Base-by-base conservation (phyloP, 2,888 invertebrate species). In the Anorthoa munda region DNA sequence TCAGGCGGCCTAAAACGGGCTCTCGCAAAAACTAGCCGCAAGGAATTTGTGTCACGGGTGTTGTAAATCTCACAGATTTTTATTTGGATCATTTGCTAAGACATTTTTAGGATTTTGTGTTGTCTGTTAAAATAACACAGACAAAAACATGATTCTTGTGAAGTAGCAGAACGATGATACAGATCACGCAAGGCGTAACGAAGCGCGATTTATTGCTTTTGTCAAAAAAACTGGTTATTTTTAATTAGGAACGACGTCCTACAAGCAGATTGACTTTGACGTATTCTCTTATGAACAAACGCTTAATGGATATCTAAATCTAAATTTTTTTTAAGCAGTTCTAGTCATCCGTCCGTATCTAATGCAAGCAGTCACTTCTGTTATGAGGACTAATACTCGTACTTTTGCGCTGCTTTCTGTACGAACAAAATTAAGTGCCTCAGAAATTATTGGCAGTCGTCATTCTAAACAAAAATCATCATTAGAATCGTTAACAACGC, bases 11-110 rank as follows among this genome's bases (percentile, higher is more conserved):
- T 77, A 76, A 80, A 85, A 73, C 56, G 23, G 63, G 23, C 17
- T n/a, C 53, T 68, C 60, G 72, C 75, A 85, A 86, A 84, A 86
- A 85, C 71, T 81, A 51, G 74, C 56, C 74, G 13, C 72, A 48
- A 77, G 63, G 74, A 73, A 86, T 85, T 66, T 83, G 74, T 85
- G 81, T 79, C 83, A 77, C 72, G 46, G 55, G 12, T 66, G 71
- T 73, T 71, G 59, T 80, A 77, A 81, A 63, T 76, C 67, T 79
- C 56, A 48, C 72, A 61, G 63, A 80, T 60, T 70, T 72, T 83
- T 72, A 81, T 79, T 79, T 81, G 69, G 70, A 61, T 71, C 77
- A 71, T 73, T 79, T 65, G 55, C 64, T 77, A 23, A 66, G 50
- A 82, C 31, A 58, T 71, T 75, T 76, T 83, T 76, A 56, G 69